A percentile compares a stretch with the other conserved stretches of the same genome.
These are phyloP conservation scores for Ia io DNA, from an alignment of 2,113 vertebrate genomes.

Conservation along the genomic window DNA sequence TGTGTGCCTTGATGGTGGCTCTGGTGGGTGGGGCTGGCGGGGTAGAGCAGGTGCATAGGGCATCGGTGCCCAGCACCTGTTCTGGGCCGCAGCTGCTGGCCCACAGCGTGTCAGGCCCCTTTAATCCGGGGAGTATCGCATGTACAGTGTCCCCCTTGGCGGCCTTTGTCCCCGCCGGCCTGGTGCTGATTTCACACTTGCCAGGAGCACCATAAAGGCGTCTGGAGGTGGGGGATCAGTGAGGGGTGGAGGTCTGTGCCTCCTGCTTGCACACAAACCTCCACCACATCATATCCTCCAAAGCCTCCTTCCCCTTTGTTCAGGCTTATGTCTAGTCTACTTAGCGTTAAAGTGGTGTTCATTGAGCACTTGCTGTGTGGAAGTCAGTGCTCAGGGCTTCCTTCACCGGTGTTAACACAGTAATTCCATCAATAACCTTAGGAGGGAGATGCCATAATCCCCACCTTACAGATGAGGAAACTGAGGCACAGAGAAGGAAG, in stretches of 20 bases:
- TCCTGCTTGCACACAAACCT: background rate
- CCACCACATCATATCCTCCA: background rate
- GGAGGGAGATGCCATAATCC: background rate
- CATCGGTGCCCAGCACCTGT: conserved; percentile 82
- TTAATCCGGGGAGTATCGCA: conserved; percentile 75
- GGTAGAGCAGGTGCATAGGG: conserved; percentile 79
- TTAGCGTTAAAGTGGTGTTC: background rate
- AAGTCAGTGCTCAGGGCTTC: background rate
- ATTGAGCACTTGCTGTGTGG: no score
- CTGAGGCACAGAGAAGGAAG: background rate
- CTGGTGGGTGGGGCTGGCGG: conserved; percentile 40
- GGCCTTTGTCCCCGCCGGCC: conserved; percentile 83
- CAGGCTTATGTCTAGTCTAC: background rate
- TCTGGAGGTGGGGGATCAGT: conserved; percentile 66
- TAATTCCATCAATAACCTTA: background rate
- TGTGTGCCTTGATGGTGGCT: conserved; percentile 70
- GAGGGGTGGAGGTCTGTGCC: background rate
- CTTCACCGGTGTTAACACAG: no score
- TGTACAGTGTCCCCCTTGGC: conserved; percentile 79
- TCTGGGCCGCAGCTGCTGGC: conserved; percentile 71
- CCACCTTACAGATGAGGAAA: background rate
- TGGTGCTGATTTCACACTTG: conserved; percentile 87
- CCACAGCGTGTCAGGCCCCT: conserved; percentile 56
- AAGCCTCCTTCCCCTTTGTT: background rate
- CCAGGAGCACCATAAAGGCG: conserved; percentile 74